Percentiles rank a stretch among this genome's conserved stretches.
These are phyloP conservation scores for Gorsachius goisagi DNA, from an alignment of 2,113 vertebrate genomes.

Conservation along the genomic window DNA sequence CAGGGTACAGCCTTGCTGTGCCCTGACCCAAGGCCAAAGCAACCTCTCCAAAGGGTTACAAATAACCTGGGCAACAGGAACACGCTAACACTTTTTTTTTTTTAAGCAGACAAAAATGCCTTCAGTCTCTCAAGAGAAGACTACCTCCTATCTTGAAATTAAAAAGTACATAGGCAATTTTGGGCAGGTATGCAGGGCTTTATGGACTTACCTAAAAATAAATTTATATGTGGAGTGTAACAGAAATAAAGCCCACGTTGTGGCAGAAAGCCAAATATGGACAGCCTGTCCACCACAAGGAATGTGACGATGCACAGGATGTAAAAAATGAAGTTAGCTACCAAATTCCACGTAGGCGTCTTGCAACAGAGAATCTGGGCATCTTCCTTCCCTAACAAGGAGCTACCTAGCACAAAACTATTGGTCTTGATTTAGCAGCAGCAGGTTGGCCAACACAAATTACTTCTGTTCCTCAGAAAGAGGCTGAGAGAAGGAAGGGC, in stretches of 20 bases:
- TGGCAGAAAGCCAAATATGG: background rate
- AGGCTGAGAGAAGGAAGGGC: background rate
- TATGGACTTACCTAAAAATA: background rate
- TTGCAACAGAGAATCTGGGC: background rate
- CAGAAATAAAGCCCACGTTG: background rate
- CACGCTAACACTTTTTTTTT: background rate
- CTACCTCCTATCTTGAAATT: background rate
- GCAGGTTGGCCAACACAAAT: rapidly evolving
- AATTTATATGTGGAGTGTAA: background rate
- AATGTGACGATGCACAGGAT: background rate
- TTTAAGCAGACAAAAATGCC: background rate
- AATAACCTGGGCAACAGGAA: background rate
- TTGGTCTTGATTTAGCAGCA: background rate
- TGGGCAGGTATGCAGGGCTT: background rate
- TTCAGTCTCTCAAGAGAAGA: background rate
- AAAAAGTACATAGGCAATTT: background rate
- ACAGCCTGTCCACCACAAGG: background rate
- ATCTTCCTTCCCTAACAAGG: background rate
- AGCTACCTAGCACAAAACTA: background rate
- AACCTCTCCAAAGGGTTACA: background rate
- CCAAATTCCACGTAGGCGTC: background rate
- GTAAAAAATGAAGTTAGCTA: background rate
- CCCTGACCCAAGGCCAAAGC: background rate
- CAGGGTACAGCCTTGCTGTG: rapidly evolving
- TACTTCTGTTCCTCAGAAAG: background rate